Evolutionary conservation across 1,140 invertebrate genomes (phyloP).

Genomic region (Drosophila obscura): DNA sequence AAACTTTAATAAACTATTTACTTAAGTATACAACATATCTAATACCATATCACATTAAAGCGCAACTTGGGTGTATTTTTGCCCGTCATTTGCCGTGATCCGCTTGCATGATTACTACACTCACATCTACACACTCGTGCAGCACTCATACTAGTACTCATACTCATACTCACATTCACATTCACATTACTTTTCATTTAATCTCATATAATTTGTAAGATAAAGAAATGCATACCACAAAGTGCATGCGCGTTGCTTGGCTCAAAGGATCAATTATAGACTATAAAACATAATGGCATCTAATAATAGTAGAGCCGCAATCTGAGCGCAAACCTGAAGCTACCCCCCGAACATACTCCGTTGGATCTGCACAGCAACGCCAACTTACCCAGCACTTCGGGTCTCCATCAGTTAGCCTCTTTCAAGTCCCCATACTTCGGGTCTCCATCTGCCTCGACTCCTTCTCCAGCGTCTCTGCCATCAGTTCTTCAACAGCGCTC

Average conservation of each 20-base stretch:
- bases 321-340: slow-evolving; percentile 53
- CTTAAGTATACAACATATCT: too few species aligned
- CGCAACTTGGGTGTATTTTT: slow-evolving; percentile 4
- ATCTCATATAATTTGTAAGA: slow-evolving; percentile 77
- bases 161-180: slow-evolving; percentile 31
- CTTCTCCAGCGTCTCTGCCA: too few species aligned
- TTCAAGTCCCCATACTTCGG: too few species aligned
- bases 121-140: slow-evolving; percentile 19
- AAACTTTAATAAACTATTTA: background rate
- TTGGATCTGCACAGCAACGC: background rate
- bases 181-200: slow-evolving; percentile 78
- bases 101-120: slow-evolving; percentile 35
- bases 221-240: slow-evolving; percentile 67
- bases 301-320: slow-evolving; percentile 82
- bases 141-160: slow-evolving; percentile 19
- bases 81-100: slow-evolving; percentile 40
- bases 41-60: slow-evolving; percentile 7
- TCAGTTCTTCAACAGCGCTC: background rate
- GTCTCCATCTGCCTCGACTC: too few species aligned
- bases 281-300: slow-evolving; percentile 83
- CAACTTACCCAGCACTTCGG: background rate
- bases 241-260: slow-evolving; percentile 58
- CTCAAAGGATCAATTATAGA: slow-evolving; percentile 83
- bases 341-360: background rate
- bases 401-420: too few species aligned